A percentile compares a stretch with the other conserved stretches of the same genome.
Conservation (phyloP, 2,888 invertebrate genomes). For the Hartigia nigra region DNA sequence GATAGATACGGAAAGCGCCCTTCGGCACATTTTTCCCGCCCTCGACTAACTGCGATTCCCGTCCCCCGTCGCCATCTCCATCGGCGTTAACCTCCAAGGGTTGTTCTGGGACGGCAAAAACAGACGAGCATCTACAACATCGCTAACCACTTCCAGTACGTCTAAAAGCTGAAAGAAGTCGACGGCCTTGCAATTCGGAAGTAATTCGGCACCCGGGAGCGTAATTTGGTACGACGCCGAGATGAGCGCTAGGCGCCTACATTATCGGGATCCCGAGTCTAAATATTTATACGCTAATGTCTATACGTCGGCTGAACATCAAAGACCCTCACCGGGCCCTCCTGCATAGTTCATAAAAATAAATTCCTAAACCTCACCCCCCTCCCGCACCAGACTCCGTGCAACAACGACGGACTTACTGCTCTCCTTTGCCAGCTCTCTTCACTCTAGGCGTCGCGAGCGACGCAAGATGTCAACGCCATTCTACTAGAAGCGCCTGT, state of each 20-base stretch:
- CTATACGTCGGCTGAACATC: constrained; percentile 58
- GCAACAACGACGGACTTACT: not conserved
- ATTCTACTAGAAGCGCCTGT: constrained; percentile 18
- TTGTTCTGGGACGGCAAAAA: constrained; percentile 18
- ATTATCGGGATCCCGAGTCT: constrained; percentile 50
- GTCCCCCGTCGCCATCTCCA: constrained; percentile 26
- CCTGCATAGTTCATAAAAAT: constrained; percentile 61
- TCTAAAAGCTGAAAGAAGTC: too few relatives aligned
- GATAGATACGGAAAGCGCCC: too few relatives aligned
- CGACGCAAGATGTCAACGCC: not conserved
- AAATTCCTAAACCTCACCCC: constrained; percentile 49
- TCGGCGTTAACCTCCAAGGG: constrained; percentile 32
- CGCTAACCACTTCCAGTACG: too few relatives aligned
- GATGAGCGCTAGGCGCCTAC: constrained; percentile 33
- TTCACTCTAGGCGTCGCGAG: constrained; percentile 15
- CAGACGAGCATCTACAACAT: too few relatives aligned
- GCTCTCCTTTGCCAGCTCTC: constrained; percentile 13
- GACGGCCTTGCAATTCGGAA: too few relatives aligned
- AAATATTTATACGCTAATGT: constrained; percentile 63
- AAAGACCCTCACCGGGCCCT: constrained; percentile 54
- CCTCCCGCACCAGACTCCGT: not conserved
- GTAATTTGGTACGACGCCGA: too few relatives aligned
- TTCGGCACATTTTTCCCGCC: constrained; percentile 25
- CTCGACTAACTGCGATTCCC: constrained; percentile 31
- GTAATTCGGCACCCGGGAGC: too few relatives aligned